phyloP scores from a whole-genome alignment of 2,113 vertebrate species.

The Acanthisitta chloris region DNA sequence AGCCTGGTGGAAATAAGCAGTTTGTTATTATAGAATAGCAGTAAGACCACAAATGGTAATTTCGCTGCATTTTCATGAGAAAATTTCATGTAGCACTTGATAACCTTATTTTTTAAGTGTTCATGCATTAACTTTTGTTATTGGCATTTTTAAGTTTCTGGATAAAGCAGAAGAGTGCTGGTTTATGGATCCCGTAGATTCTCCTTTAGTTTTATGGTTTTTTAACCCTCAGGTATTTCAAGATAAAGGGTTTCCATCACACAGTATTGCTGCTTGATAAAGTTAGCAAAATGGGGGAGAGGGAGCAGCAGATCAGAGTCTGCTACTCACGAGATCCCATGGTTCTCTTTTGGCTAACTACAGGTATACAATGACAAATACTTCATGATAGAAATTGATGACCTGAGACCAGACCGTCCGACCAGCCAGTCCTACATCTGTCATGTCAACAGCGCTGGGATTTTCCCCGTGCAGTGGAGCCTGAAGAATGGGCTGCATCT shows the following conservation, averaged over 20 bases:
- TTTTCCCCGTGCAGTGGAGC: constrained; percentile 89
- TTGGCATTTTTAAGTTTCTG: background rate
- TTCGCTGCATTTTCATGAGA: background rate
- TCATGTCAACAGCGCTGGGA: constrained; percentile 72
- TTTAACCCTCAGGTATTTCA: background rate
- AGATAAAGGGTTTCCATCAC: background rate
- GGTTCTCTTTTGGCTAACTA: constrained; percentile 9
- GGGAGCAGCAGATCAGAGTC: background rate
- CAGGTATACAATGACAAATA: constrained; percentile 90
- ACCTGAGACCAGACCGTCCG: constrained; percentile 78
- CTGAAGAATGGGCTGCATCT: constrained; percentile 90
- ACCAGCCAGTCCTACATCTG: constrained; percentile 69
- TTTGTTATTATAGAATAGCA: background rate
- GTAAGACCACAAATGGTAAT: background rate
- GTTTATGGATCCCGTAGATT: background rate
- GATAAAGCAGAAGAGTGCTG: background rate
- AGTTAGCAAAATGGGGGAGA: background rate
- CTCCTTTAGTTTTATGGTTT: background rate
- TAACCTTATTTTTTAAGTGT: background rate
- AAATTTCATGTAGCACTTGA: background rate
- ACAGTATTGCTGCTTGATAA: background rate
- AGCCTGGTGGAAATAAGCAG: background rate
- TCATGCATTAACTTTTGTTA: background rate
- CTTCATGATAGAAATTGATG: constrained; percentile 90
- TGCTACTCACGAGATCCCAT: background rate